phyloP scores from a whole-genome alignment of 2,113 vertebrate genomes.

The Thinocorus orbignyianus region DNA sequence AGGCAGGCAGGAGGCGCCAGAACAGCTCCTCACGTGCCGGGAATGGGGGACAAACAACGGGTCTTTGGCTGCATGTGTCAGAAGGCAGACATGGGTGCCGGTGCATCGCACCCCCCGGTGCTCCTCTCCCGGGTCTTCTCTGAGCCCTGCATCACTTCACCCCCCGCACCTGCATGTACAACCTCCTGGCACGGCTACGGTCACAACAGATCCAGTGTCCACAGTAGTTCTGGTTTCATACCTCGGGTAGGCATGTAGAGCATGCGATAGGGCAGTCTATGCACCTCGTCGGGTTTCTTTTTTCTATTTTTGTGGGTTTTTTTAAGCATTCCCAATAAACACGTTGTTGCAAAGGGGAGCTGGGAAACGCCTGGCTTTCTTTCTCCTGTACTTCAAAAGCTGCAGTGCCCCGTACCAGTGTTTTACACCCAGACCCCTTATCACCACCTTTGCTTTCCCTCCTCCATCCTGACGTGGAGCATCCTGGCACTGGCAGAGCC shows the following conservation, averaged over 20 bases:
- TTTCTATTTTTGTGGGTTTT: neutral
- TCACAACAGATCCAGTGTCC: neutral
- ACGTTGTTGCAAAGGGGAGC: neutral
- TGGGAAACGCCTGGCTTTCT: neutral
- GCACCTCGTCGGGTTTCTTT: neutral
- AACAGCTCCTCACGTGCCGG: neutral
- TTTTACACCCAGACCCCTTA: neutral
- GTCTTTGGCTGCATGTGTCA: neutral
- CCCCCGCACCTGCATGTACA: neutral
- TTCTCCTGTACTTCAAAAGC: neutral
- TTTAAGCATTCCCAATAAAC: constrained; percentile 42
- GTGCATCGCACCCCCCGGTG: neutral
- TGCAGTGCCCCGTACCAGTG: accelerated
- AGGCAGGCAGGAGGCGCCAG: neutral
- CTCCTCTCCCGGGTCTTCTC: accelerated
- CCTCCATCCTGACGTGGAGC: neutral
- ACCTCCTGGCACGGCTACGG: neutral
- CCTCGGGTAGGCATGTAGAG: neutral
- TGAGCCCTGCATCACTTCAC: neutral
- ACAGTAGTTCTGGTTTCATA: neutral
- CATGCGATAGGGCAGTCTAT: neutral
- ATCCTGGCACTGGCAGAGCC: neutral
- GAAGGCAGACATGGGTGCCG: neutral
- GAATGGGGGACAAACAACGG: neutral
- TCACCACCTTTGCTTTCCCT: neutral